Percentiles rank a stretch among this genome's conserved stretches.
Conservation (phyloP, 2,113 vertebrate genomes). For the Bos javanicus region DNA sequence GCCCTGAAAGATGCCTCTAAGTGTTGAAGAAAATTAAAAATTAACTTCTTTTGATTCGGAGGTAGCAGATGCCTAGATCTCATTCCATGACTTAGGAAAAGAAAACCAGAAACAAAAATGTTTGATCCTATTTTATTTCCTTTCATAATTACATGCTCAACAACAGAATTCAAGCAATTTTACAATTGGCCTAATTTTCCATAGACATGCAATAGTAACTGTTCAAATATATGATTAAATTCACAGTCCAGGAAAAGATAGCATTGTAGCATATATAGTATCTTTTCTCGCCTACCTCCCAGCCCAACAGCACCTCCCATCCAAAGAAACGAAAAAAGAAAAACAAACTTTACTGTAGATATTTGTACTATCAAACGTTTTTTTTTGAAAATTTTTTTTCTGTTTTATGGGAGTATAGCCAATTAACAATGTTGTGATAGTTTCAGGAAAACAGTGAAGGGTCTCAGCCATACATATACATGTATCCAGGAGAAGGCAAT, state of each 20-base stretch:
- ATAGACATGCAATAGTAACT: neutral
- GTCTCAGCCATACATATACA: neutral
- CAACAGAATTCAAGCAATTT: neutral
- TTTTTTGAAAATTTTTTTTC: neutral
- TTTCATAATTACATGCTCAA: neutral
- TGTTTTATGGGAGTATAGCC: neutral
- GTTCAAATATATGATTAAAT: neutral
- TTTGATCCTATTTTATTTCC: neutral
- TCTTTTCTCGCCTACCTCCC: neutral
- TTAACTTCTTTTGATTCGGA: neutral
- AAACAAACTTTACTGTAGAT: neutral
- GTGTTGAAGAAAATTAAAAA: conserved; percentile 14
- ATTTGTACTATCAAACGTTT: neutral
- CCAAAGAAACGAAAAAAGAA: neutral
- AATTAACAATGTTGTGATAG: neutral
- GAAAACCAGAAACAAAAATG: neutral
- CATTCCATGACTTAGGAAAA: neutral
- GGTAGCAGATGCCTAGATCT: neutral
- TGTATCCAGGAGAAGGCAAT: too few relatives aligned
- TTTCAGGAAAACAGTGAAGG: neutral
- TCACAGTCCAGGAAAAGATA: neutral
- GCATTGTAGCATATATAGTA: neutral
- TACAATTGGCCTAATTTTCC: neutral
- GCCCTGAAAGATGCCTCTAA: neutral
- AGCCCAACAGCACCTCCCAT: neutral